Base-by-base conservation (phyloP, 2,797 vertebrate genomes). In the Borostomias antarcticus region DNA sequence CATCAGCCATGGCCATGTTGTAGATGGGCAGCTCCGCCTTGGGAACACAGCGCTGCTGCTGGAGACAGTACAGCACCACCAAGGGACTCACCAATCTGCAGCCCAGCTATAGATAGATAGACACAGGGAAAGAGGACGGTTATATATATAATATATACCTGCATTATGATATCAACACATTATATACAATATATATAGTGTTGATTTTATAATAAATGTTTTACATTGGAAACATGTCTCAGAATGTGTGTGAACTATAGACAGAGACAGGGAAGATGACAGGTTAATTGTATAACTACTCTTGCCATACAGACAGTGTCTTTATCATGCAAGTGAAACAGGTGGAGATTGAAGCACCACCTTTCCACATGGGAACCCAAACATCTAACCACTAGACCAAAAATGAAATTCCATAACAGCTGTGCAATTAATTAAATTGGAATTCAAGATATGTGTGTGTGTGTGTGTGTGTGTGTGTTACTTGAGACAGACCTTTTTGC, bases 81-180 rank as follows among this genome's bases (percentile, higher is more conserved):
- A 97, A 92, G 0, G 98, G 98, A 70, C 96, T 96, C 66, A 99
- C 96, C 32, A 99, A 88, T 70, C 98, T 90, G 78, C 96, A 99
- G 53, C 94, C 93, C 59, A 97, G 93, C 98, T 99, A 61, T 51
- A 70, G 0, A 68, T 9, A 53, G 40, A 32, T n/a, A 9, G n/a
- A 51, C 21, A 11, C 10, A 47, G 9, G 21, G 19, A 47, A 11
- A 7, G 40, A 37, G 6, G 4, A 10, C 26, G 8, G 5, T n/a
- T n/a, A n/a, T n/a, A n/a, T n/a, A n/a, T n/a, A n/a, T n/a, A n/a
- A n/a, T n/a, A n/a, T n/a, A n/a, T n/a, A n/a, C n/a, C n/a, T n/a
- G n/a, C n/a, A n/a, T n/a, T n/a, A n/a, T n/a, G n/a, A n/a, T n/a
- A n/a, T n/a, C n/a, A n/a, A n/a, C n/a, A n/a, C n/a, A n/a, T n/a